A percentile compares a stretch with the other conserved stretches of the same genome.
These are phyloP conservation scores for Tipula lateralis DNA, from an alignment of 2,888 invertebrate species.

Conservation along the genomic window DNA sequence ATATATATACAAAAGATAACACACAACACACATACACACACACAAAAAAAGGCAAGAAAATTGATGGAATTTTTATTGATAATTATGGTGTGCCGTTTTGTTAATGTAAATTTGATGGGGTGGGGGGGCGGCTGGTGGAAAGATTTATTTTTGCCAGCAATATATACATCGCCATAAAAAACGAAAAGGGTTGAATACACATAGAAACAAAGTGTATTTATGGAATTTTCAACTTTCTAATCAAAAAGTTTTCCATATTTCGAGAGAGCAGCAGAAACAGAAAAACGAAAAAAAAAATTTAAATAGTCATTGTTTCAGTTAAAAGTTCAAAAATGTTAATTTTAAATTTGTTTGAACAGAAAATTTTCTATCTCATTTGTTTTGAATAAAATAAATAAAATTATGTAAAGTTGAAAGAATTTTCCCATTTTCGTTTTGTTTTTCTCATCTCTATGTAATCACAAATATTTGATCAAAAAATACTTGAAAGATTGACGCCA, in stretches of 20 bases:
- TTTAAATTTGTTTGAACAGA: constrained; percentile 19
- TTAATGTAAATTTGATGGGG: neutral
- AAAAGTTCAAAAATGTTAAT: constrained; percentile 24
- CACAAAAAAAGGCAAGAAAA: neutral
- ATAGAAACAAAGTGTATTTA: neutral
- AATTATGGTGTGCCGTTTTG: constrained; percentile 24
- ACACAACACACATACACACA: neutral
- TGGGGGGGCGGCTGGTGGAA: neutral
- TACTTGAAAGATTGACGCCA: constrained; percentile 6
- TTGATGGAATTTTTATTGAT: constrained; percentile 24
- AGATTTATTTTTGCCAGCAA: neutral
- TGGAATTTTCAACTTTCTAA: constrained; percentile 19
- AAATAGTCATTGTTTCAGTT: constrained; percentile 19
- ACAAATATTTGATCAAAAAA: neutral
- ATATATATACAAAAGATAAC: neutral
- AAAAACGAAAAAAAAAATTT: neutral
- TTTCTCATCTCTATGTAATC: no score
- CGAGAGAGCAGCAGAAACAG: neutral
- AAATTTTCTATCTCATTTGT: constrained; percentile 8
- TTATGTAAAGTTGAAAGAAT: constrained; percentile 1
- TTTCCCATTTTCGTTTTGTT: neutral
- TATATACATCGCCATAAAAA: neutral
- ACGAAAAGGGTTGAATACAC: neutral
- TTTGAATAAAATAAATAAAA: neutral
- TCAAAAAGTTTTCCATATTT: constrained; percentile 24